phyloP scores from a whole-genome alignment of 2,888 invertebrate species.

The Rhingia rostrata region DNA sequence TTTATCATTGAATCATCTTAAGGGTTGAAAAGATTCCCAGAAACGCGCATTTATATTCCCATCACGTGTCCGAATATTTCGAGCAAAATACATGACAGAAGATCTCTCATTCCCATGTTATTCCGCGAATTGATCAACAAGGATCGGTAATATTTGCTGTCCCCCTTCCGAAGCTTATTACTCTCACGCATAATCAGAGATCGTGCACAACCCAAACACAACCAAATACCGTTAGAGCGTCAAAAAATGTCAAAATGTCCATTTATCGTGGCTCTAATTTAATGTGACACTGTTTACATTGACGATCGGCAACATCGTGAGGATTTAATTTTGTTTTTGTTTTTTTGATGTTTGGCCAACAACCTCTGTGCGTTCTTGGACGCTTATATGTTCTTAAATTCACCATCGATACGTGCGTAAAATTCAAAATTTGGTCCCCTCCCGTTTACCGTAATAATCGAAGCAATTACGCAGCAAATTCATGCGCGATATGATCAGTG shows the following conservation, averaged over 20 bases:
- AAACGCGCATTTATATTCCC: conserved; percentile 27
- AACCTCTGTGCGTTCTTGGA: conserved; percentile 32
- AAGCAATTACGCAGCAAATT: conserved; percentile 43
- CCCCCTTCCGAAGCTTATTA: background rate
- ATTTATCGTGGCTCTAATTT: conserved; percentile 67
- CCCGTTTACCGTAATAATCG: conserved; percentile 37
- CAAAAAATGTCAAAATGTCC: conserved; percentile 26
- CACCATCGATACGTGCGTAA: conserved; percentile 59
- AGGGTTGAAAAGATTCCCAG: conserved; percentile 23
- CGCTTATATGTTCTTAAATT: conserved; percentile 20
- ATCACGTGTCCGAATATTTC: conserved; percentile 32
- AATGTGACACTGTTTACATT: conserved; percentile 44
- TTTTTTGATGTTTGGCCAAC: conserved; percentile 52
- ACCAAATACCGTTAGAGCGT: conserved; percentile 46
- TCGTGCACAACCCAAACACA: background rate
- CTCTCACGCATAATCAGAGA: conserved; percentile 23
- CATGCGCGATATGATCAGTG: conserved; percentile 25
- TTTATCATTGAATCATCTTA: conserved; percentile 42
- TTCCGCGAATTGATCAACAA: conserved; percentile 36
- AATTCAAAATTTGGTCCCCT: conserved; percentile 38
- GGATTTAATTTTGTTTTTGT: background rate
- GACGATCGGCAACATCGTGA: conserved; percentile 39
- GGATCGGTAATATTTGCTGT: conserved; percentile 15
- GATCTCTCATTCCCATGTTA: background rate
- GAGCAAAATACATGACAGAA: conserved; percentile 20